Percentiles rank a stretch among this genome's conserved stretches.
phyloP scores from a whole-genome alignment of 2,797 vertebrate genomes.

The Sebastes trivittatus region DNA sequence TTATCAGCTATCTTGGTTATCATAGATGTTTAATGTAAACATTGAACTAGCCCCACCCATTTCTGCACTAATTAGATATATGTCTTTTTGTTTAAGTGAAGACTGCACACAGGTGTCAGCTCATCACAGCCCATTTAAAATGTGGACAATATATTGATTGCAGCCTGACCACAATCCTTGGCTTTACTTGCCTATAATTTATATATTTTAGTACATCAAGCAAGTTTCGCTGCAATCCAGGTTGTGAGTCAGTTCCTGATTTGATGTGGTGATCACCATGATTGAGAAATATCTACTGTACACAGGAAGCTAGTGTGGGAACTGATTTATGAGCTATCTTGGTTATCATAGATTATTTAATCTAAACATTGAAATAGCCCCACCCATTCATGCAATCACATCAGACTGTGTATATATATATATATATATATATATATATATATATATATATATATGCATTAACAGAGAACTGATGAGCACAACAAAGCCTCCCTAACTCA shows the following conservation, averaged over 20 bases:
- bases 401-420: background rate
- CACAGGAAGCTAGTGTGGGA: background rate
- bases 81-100: background rate
- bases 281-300: background rate
- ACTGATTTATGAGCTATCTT: background rate
- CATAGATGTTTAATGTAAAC: background rate
- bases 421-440: background rate
- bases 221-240: background rate
- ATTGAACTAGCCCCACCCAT: constrained; percentile 43
- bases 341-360: background rate
- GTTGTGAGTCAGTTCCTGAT: background rate
- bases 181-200: background rate
- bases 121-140: background rate
- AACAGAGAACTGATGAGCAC: background rate
- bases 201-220: background rate
- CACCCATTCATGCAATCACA: constrained; percentile 45
- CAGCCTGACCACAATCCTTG: background rate
- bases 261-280: background rate
- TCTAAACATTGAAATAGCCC: constrained; percentile 9
- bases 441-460: background rate
- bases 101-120: background rate
- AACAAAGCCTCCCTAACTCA: constrained; percentile 1
- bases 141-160: background rate
- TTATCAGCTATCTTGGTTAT: background rate
- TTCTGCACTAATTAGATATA: background rate